These are phyloP conservation scores for Entosphenus tridentatus DNA, from an alignment of 2,113 vertebrate genomes.

Conservation along the genomic window DNA sequence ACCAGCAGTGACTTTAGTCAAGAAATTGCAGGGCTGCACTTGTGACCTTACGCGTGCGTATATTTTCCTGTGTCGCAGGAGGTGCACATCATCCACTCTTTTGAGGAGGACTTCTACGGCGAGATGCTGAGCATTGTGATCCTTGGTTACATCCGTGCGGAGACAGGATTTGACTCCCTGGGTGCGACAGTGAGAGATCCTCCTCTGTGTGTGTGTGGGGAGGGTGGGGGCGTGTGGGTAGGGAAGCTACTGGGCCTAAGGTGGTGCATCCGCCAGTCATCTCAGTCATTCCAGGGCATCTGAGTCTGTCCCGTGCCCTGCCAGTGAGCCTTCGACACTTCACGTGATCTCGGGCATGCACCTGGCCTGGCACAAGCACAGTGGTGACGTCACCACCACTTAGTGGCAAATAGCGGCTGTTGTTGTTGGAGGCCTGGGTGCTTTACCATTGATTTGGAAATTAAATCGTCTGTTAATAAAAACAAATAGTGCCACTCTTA, in stretches of 20 bases:
- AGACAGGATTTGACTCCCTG: slow-evolving; percentile 58
- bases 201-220: neutral
- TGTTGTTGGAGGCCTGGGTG: too few species aligned
- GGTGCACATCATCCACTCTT: slow-evolving; percentile 72
- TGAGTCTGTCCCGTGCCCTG: neutral
- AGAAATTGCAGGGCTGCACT: neutral
- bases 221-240: too few species aligned
- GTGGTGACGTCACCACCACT: too few species aligned
- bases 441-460: too few species aligned
- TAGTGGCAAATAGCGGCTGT: too few species aligned
- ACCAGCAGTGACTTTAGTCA: neutral
- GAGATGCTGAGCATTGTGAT: slow-evolving; percentile 61
- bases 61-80: slow-evolving; percentile 28
- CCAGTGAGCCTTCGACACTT: neutral
- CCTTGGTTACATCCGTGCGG: slow-evolving; percentile 69
- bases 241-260: too few species aligned
- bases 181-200: slow-evolving; percentile 25
- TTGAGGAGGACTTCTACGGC: slow-evolving; percentile 82
- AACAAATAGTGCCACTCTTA: too few species aligned
- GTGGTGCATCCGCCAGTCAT: too few species aligned
- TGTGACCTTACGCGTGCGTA: neutral
- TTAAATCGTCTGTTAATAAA: too few species aligned
- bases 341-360: slow-evolving; percentile 7
- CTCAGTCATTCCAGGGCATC: neutral
- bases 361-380: neutral